A percentile compares a stretch with the other conserved stretches of the same genome.
These are phyloP conservation scores for Leptoteleia sp. DNA, from an alignment of 1,140 invertebrate species.

Conservation along the genomic window DNA sequence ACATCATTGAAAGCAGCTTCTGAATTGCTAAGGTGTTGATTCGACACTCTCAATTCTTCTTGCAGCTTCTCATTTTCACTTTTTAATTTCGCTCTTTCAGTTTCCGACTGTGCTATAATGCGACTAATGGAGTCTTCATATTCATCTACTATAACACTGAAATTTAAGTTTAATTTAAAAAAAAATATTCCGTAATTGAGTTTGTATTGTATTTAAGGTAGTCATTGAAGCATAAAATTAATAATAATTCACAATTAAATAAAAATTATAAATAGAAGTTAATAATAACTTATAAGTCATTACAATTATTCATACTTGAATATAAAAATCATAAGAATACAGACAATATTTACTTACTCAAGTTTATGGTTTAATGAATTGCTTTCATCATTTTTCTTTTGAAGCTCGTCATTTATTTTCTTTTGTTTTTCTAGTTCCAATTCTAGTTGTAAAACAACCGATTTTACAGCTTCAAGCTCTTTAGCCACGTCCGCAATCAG, in stretches of 20 bases:
- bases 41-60: constrained; percentile 81
- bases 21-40: constrained; percentile 85
- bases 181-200: too few species aligned
- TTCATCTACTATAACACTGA: constrained; percentile 83
- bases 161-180: too few species aligned
- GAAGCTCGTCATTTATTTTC: constrained; percentile 70
- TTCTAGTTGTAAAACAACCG: constrained; percentile 75
- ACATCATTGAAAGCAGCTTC: constrained; percentile 87
- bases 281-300: too few species aligned
- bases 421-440: constrained; percentile 52
- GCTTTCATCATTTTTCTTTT: constrained; percentile 25
- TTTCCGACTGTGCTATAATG: constrained; percentile 83
- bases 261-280: too few species aligned
- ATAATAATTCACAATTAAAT: too few species aligned
- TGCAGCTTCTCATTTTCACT: constrained; percentile 75
- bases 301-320: too few species aligned
- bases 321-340: too few species aligned
- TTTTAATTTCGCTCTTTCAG: constrained; percentile 80
- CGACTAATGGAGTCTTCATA: constrained; percentile 86
- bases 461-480: constrained; percentile 75
- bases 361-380: constrained; percentile 62
- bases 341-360: constrained; percentile 77
- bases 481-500: constrained; percentile 73
- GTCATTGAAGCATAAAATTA: too few species aligned
- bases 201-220: too few species aligned